A percentile compares a stretch with the other conserved stretches of the same genome.
Evolutionary conservation across 37 sponge, comb jelly and placozoan genomes (phyloP).

Genomic region (Geodia barretti): DNA sequence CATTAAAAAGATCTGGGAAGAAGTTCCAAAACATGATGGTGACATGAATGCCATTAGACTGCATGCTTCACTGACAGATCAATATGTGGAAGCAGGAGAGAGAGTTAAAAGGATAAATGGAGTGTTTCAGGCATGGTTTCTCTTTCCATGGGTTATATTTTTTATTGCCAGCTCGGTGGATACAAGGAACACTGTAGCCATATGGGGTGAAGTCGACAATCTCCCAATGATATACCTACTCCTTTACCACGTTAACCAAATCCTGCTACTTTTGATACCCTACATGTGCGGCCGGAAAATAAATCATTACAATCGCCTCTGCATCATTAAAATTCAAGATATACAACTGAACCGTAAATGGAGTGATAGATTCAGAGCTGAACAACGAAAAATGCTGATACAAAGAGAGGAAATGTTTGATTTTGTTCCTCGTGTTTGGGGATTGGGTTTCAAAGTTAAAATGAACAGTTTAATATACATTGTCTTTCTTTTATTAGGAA

Average conservation of each 20-base stretch:
- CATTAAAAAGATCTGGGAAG: neutral
- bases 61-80: neutral
- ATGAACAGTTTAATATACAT: neutral
- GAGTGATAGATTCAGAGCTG: neutral
- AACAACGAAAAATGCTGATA: neutral
- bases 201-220: neutral
- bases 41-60: neutral
- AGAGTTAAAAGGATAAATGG: neutral
- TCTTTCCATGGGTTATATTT: neutral
- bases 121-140: neutral
- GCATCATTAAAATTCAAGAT: neutral
- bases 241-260: neutral
- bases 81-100: neutral
- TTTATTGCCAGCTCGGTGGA: neutral
- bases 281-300: neutral
- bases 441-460: neutral
- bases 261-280: neutral
- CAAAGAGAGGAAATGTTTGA: neutral
- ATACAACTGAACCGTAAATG: neutral
- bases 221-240: neutral
- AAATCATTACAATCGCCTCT: neutral
- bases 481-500: neutral
- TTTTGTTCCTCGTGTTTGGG: neutral
- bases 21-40: neutral
- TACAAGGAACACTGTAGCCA: neutral